Conservation (phyloP, 2,113 vertebrate genomes). For the Syngnathus scovelli region DNA sequence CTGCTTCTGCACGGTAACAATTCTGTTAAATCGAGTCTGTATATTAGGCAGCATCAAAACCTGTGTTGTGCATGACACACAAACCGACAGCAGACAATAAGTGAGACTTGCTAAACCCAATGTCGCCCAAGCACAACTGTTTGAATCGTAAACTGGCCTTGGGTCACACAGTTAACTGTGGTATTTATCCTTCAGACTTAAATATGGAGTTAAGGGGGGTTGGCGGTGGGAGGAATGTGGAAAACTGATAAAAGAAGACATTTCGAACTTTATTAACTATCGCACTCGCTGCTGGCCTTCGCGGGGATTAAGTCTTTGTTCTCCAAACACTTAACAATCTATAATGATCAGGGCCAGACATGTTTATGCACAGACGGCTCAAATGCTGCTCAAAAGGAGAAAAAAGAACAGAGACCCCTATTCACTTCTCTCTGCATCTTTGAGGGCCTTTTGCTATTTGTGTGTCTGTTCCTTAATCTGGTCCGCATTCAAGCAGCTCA, state of each 20-base stretch:
- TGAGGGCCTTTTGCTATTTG: constrained; percentile 37
- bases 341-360: constrained; percentile 55
- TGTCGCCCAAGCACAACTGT: constrained; percentile 51
- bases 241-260: constrained; percentile 30
- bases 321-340: constrained; percentile 49
- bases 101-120: constrained; percentile 29
- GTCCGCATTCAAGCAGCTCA: constrained; percentile 30
- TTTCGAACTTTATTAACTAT: constrained; percentile 62
- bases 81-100: constrained; percentile 54
- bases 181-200: constrained; percentile 34
- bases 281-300: constrained; percentile 45
- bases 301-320: constrained; percentile 62
- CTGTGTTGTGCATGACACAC: constrained; percentile 40
- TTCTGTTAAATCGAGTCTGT: constrained; percentile 3
- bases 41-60: constrained; percentile 36
- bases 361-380: constrained; percentile 58
- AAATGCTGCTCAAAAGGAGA: constrained; percentile 36
- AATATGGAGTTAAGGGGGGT: constrained; percentile 38
- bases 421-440: constrained; percentile 39
- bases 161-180: constrained; percentile 50
- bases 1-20: neutral
- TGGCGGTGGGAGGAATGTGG: constrained; percentile 5
- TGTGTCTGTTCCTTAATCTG: constrained; percentile 47
- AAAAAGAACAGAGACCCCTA: constrained; percentile 31
- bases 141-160: constrained; percentile 50